Evolutionary conservation across 2,888 invertebrate genomes (phyloP), one percentile per base, ranked within the genome.

Genomic region (Nephrotoma guestfalica): DNA sequence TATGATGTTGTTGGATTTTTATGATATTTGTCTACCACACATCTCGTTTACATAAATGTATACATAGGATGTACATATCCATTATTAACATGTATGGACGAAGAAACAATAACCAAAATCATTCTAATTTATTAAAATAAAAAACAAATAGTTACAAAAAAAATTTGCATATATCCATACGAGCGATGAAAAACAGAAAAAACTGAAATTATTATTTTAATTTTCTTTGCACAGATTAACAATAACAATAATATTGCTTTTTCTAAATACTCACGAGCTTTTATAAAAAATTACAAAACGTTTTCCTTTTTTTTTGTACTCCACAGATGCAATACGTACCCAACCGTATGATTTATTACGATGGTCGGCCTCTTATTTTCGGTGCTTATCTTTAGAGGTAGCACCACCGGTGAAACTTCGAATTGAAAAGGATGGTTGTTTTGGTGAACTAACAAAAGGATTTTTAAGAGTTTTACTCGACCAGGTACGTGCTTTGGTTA

Each of bases 301-400:
- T 30, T 30, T 57, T 86, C 5, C 40, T 57, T 86, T 41, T 7
- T 4, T 51, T 86, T 85, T 43, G 30, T 86, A 86, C 30, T 71
- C 71, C 87, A 11, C 89, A 93, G 97, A 97, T 45, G 97, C 97
- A 0, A 97, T 98, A 87, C 94, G 96, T 89, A 97, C 97, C 3
- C 97, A 98, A 90, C 98, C 97, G 0, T 94, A 95, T 88, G 97
- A 97, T 92, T 93, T 98, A 0, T 92, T 97, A 0, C 93, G 94
- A 88, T 98, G 98, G 98, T 96, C 97, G 0, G 95, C 93, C 41
- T 94, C 95, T 9, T 96, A 96, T 90, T 97, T 97, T 91, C 94
- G 94, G 84, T 96, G 96, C 0, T 91, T 97, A 88, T 94, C 96
- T 0, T 93, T 96, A 86, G 94, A 95, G 51, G 93, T 95, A n/a